Evolutionary conservation across 92 coral and sea anemone genomes (phyloP).

Genomic region (Phenganax subtilis): DNA sequence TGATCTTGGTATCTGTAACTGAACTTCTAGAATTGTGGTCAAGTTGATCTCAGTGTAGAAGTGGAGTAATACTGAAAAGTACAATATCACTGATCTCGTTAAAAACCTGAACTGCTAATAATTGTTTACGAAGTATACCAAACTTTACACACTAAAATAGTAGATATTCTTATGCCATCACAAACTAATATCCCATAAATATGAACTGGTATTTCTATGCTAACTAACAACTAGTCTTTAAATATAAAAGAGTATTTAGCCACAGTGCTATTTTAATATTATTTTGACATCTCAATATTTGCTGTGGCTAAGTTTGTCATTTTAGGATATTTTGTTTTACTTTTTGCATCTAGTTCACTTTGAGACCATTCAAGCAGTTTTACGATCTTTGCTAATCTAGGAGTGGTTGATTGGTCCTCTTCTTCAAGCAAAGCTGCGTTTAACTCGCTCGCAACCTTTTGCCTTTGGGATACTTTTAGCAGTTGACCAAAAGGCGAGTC

Average conservation of each 20-base stretch:
- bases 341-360: conserved; percentile 72
- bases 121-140: too few species aligned
- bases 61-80: too few species aligned
- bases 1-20: not conserved
- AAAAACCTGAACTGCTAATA: too few species aligned
- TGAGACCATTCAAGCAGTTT: conserved; percentile 94
- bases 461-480: conserved; percentile 84
- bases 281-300: conserved; percentile 70
- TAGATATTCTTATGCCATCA: too few species aligned
- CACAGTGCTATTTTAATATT: not conserved
- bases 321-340: conserved; percentile 88
- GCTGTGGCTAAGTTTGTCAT: conserved; percentile 92
- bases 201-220: too few species aligned
- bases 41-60: too few species aligned
- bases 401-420: conserved; percentile 78
- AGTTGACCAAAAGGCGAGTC: conserved; percentile 94
- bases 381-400: conserved; percentile 79
- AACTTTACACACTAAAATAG: too few species aligned
- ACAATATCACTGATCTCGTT: too few species aligned
- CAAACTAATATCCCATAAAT: too few species aligned
- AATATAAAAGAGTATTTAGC: not conserved
- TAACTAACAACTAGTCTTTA: too few species aligned
- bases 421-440: conserved; percentile 94
- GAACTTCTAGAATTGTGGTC: too few species aligned
- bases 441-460: conserved; percentile 97